These are phyloP conservation scores for Aphidius gifuensis DNA, from an alignment of 1,140 invertebrate species.

Conservation along the genomic window DNA sequence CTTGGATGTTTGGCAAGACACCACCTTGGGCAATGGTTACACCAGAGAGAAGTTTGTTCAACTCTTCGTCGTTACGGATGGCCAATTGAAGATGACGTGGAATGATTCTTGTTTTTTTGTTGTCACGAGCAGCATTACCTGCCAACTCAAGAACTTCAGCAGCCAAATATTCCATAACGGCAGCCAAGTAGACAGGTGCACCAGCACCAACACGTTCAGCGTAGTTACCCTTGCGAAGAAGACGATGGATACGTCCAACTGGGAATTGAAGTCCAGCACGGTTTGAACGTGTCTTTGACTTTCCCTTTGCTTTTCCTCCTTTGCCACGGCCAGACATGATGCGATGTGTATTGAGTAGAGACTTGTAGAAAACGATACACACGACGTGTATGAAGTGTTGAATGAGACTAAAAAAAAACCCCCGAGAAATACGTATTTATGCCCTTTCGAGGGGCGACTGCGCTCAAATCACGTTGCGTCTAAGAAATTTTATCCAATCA, in stretches of 20 bases:
- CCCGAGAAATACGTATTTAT: no score
- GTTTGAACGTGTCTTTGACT: slow-evolving; percentile 6
- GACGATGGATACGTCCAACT: slow-evolving; percentile 5
- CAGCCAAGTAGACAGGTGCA: slow-evolving; percentile 63
- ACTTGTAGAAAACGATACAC: no score
- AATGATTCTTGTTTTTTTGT: slow-evolving; percentile 34
- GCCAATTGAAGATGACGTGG: slow-evolving; percentile 1
- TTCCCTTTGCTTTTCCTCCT: slow-evolving; percentile 8
- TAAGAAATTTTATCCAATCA: no score
- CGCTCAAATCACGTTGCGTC: no score
- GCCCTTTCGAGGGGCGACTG: no score
- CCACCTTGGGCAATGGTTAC: slow-evolving; percentile 3
- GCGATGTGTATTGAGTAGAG: no score
- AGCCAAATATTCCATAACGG: slow-evolving; percentile 56
- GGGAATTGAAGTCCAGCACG: slow-evolving; percentile 13
- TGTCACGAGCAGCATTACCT: slow-evolving; percentile 53
- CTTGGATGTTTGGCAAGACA: neutral
- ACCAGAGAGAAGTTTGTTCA: neutral
- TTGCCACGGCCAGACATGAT: slow-evolving; percentile 1
- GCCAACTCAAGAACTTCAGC: slow-evolving; percentile 61
- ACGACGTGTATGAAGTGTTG: no score
- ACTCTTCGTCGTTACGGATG: slow-evolving; percentile 7
- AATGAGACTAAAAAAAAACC: no score
- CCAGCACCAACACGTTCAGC: slow-evolving; percentile 60
- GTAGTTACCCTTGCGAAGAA: slow-evolving; percentile 36